A percentile compares a stretch with the other conserved stretches of the same genome.
phyloP scores from a whole-genome alignment of 1,140 invertebrate species.

The Hypsibius dujardini region DNA sequence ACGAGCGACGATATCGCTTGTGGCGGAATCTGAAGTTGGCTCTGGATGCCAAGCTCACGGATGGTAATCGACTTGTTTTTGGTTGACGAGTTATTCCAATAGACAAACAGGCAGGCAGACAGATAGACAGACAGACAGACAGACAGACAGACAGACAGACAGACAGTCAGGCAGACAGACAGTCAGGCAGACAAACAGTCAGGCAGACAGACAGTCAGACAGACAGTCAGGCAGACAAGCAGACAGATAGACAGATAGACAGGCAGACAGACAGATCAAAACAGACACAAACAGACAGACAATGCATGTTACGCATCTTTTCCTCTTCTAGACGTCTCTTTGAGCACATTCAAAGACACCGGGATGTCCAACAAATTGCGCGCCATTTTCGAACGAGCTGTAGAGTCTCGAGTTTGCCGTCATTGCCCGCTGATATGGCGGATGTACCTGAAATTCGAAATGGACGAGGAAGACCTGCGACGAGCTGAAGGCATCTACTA shows the following conservation, averaged over 20 bases:
- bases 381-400: conserved; percentile 23
- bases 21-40: conserved; percentile 12
- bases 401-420: conserved; percentile 5
- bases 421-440: conserved; percentile 24
- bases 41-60: not conserved
- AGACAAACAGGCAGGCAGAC: no score
- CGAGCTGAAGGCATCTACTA: conserved; percentile 33
- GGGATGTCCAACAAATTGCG: conserved; percentile 21
- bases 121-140: no score
- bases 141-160: no score
- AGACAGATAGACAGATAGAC: no score
- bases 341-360: not conserved
- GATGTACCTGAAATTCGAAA: conserved; percentile 27
- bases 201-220: no score
- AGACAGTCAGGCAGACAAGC: no score
- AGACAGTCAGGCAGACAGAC: no score
- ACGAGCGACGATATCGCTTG: conserved; percentile 18
- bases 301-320: conserved; percentile 18
- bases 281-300: not conserved
- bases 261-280: no score
- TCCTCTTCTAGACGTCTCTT: not conserved
- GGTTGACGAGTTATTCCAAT: no score
- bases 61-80: not conserved
- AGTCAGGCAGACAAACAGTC: no score
- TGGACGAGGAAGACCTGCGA: conserved; percentile 24